Evolutionary conservation across 2,797 vertebrate species (phyloP).

Genomic region (Amazona ochrocephala): DNA sequence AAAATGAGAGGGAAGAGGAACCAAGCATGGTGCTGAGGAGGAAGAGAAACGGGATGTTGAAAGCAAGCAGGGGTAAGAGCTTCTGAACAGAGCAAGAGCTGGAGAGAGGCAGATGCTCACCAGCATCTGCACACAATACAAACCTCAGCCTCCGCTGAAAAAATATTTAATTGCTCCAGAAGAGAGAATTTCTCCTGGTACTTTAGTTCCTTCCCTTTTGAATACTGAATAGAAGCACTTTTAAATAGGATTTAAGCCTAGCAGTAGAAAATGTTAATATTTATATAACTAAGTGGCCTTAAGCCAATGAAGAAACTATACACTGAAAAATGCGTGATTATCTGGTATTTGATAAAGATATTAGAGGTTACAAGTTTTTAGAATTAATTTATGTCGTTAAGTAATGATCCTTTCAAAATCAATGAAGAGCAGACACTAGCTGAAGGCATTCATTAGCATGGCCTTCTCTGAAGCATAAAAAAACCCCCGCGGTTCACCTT

Average conservation of each 20-base stretch:
- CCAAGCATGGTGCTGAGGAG: not conserved
- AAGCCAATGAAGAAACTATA: constrained; percentile 27
- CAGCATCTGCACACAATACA: not conserved
- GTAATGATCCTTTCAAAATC: constrained; percentile 38
- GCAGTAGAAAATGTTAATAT: constrained; percentile 29
- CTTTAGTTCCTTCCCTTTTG: not conserved
- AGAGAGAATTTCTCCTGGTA: constrained; percentile 35
- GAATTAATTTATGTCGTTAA: not conserved
- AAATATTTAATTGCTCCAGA: constrained; percentile 32
- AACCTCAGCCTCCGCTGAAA: not conserved
- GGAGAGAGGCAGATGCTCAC: not conserved
- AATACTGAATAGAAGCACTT: constrained; percentile 31
- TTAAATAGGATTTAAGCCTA: constrained; percentile 37
- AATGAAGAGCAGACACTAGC: constrained; percentile 5
- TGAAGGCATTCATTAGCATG: constrained; percentile 28
- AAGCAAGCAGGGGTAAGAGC: not conserved
- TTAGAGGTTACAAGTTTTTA: constrained; percentile 24
- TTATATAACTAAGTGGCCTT: constrained; percentile 44
- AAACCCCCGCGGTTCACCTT: not conserved
- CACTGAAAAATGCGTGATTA: not conserved
- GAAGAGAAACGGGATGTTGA: not conserved
- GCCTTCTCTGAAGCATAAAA: not conserved
- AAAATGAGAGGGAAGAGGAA: not conserved
- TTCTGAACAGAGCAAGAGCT: not conserved
- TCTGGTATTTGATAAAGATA: constrained; percentile 49